These are phyloP conservation scores for Myotis myotis DNA, from an alignment of 2,797 vertebrate genomes.

Conservation along the genomic window DNA sequence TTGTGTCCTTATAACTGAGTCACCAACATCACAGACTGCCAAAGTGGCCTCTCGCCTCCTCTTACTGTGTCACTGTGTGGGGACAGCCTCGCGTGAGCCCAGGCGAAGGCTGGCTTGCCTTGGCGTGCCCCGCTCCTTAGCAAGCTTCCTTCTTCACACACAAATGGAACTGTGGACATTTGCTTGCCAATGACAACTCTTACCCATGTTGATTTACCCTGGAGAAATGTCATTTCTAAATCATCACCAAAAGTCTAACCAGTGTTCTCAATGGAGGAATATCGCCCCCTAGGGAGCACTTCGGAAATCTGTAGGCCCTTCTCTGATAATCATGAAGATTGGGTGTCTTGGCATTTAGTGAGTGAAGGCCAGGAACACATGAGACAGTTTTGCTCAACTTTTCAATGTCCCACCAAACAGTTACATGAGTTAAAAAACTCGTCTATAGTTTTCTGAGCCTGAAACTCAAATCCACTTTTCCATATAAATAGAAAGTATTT, in stretches of 20 bases:
- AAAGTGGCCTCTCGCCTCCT: not conserved
- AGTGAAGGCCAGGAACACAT: not conserved
- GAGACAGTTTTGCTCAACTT: not conserved
- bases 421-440: not conserved
- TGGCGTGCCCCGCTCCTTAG: accelerated
- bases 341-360: not conserved
- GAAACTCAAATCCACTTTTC: not conserved
- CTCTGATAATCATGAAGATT: not conserved
- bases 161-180: not conserved
- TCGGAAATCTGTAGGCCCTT: not conserved
- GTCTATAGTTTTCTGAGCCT: not conserved
- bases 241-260: not conserved
- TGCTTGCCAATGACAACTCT: not conserved
- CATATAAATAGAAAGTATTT: not conserved
- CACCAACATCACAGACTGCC: not conserved
- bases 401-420: not conserved
- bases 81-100: not conserved
- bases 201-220: not conserved
- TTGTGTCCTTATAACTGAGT: not conserved
- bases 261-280: not conserved
- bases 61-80: not conserved
- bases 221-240: not conserved
- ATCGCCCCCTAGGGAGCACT: not conserved
- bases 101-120: not conserved
- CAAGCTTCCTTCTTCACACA: not conserved